Base-by-base conservation (phyloP, 30 jellyfish, hydroid and myxozoan genomes). In the Catostylus mosaicus region DNA sequence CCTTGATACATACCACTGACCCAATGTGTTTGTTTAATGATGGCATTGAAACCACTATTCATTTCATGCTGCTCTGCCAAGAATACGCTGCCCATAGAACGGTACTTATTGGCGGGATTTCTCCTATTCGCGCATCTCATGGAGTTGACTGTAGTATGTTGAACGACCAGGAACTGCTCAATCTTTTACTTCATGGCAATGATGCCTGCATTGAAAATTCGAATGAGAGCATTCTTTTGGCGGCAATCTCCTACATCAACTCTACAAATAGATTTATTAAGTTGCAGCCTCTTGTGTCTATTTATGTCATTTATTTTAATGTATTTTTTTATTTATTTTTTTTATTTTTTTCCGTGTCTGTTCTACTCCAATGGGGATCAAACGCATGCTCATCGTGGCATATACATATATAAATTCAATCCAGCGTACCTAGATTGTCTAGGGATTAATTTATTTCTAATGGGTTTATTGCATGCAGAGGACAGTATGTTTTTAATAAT, bases 61-160 rank as follows among this genome's bases (percentile, higher is more conserved):
- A 67, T 67, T 67, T 27, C n/a, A 67, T 67, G 79, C 79, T 67
- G 79, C 79, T 67, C 79, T 67, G 79, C 62, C 79, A 67, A 23
- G 79, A 67, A 67, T 67, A 67, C 62, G 61, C 79, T 67, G 23
- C 31, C 61, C 79, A 67, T 19, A 67, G 79, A 67, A 7, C 59
- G 29, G 79, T 67, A 22, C 79, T 67, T 61, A 61, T 67, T 67
- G 79, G 79, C 79, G 31, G 31, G 31, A 30, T 59, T 59, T 1
- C 11, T 24, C 71, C 71, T 26, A 22, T 59, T 29, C 31, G 79
- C 23, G 79, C 77, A 29, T 64, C 77, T 32, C 24, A 64, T 64
- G 77, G 77, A 29, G 54, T 64, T 64, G 77, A 71, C 20, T 71
- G 70, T 71, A 71, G 27, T 71, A n/a, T 30, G 30, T 71, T 71